These are phyloP conservation scores for Oligia strigilis DNA, from an alignment of 2,888 invertebrate species.

Conservation along the genomic window DNA sequence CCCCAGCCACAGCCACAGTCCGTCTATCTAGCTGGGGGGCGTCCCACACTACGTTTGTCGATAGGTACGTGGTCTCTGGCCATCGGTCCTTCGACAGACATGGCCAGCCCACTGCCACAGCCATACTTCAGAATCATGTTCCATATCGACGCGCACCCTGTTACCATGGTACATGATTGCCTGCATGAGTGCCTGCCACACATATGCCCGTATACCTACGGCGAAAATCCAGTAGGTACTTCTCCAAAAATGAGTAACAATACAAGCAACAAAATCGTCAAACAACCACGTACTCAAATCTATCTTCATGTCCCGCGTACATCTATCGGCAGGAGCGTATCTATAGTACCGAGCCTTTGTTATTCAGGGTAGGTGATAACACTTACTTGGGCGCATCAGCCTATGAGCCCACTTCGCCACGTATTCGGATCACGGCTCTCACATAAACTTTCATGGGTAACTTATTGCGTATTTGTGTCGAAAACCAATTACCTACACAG, in stretches of 20 bases:
- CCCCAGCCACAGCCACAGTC: too few relatives aligned
- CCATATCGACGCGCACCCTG: neutral
- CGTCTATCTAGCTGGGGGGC: too few relatives aligned
- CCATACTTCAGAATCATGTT: too few relatives aligned
- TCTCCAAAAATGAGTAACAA: neutral
- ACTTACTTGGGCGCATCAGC: slow-evolving; percentile 70
- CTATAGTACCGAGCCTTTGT: slow-evolving; percentile 64
- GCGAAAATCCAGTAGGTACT: neutral
- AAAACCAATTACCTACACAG: slow-evolving; percentile 81
- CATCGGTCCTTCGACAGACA: too few relatives aligned
- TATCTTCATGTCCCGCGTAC: slow-evolving; percentile 45
- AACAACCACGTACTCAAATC: slow-evolving; percentile 47
- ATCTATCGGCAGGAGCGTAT: slow-evolving; percentile 37
- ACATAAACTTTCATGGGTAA: slow-evolving; percentile 83
- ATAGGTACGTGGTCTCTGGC: too few relatives aligned
- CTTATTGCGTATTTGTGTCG: slow-evolving; percentile 84
- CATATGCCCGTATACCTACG: neutral
- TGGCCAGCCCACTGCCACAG: too few relatives aligned
- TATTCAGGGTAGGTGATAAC: slow-evolving; percentile 74
- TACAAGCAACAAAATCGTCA: slow-evolving; percentile 44
- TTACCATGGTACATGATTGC: too few relatives aligned
- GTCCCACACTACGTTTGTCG: too few relatives aligned
- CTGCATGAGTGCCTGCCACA: neutral
- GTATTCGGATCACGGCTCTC: slow-evolving; percentile 78
- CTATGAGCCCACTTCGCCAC: slow-evolving; percentile 65